Evolutionary conservation across 2,797 vertebrate genomes (phyloP).

Genomic region (Oreochromis grahami): DNA sequence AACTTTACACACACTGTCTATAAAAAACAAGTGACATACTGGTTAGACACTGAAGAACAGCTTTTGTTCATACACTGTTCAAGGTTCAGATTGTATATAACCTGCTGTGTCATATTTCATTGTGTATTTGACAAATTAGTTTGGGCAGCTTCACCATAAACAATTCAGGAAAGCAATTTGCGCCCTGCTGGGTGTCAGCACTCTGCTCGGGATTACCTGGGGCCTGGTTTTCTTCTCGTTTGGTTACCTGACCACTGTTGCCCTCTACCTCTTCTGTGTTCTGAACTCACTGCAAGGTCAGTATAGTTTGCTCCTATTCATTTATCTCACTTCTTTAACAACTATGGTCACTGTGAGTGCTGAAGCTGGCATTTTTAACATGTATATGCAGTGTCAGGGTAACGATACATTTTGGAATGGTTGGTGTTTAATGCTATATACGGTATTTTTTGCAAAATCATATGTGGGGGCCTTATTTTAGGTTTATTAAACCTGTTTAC

Average conservation of each 20-base stretch:
- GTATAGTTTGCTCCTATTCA: background rate
- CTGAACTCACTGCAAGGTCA: slow-evolving; percentile 78
- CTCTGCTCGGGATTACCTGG: background rate
- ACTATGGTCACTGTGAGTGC: background rate
- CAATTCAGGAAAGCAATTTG: background rate
- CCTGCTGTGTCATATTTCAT: background rate
- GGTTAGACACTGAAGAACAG: background rate
- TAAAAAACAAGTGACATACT: too few relatives aligned
- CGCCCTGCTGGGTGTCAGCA: background rate
- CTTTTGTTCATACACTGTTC: background rate
- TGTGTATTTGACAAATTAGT: background rate
- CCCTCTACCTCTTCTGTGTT: slow-evolving; percentile 27
- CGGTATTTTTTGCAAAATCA: background rate
- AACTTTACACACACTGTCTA: background rate
- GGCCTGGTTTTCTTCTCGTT: background rate
- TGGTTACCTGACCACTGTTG: background rate
- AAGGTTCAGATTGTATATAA: background rate
- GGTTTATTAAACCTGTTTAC: background rate
- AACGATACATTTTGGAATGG: background rate
- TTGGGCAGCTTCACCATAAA: background rate
- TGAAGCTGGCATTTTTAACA: background rate
- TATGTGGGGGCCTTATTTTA: background rate
- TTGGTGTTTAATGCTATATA: background rate
- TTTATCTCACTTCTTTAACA: background rate
- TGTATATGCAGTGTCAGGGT: background rate